These are phyloP conservation scores for Oophaga pumilio DNA, from an alignment of 2,113 vertebrate species.

Conservation along the genomic window DNA sequence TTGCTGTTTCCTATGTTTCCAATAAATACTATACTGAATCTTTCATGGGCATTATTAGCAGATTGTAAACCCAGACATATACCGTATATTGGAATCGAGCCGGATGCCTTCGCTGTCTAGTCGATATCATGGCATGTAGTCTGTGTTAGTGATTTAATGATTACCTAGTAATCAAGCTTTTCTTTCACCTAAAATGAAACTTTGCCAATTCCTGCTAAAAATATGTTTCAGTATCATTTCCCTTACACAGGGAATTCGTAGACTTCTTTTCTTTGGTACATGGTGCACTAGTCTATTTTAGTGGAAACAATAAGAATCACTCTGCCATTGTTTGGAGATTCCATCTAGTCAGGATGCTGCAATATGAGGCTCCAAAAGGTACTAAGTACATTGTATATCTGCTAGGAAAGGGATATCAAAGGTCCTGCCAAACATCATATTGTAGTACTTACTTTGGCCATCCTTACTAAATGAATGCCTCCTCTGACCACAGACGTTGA, in stretches of 20 bases:
- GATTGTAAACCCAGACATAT: neutral
- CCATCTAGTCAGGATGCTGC: neutral
- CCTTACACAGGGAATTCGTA: neutral
- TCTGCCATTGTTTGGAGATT: neutral
- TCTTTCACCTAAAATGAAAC: too few relatives aligned
- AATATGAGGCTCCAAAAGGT: neutral
- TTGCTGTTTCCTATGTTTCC: neutral
- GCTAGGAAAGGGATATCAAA: neutral
- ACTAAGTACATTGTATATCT: neutral
- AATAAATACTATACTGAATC: neutral
- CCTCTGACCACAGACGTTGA: too few relatives aligned
- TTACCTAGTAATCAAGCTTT: too few relatives aligned
- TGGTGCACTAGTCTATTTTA: neutral
- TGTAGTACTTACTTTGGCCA: neutral
- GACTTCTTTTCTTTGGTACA: neutral
- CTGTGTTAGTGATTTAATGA: too few relatives aligned
- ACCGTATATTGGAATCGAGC: too few relatives aligned
- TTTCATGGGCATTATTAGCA: neutral
- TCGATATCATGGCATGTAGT: too few relatives aligned
- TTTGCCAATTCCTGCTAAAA: too few relatives aligned
- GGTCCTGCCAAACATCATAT: neutral
- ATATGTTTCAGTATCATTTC: too few relatives aligned
- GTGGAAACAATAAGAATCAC: neutral
- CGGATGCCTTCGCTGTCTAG: too few relatives aligned
- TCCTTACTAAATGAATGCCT: too few relatives aligned